These are phyloP conservation scores for Rhinichthys osculus DNA, from an alignment of 2,797 vertebrate genomes.

Conservation along the genomic window DNA sequence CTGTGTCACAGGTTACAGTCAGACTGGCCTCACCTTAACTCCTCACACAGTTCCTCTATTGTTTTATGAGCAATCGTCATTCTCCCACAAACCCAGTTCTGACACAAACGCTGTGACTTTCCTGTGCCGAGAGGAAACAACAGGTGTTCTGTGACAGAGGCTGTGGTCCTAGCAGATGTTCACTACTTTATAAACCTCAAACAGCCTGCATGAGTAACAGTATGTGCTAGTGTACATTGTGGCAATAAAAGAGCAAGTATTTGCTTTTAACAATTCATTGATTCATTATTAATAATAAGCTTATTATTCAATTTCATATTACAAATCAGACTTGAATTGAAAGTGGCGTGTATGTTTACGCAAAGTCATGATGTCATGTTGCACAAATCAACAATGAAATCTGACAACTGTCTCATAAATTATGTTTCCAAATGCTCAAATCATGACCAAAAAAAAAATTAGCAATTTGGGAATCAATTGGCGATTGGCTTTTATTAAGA, in stretches of 20 bases:
- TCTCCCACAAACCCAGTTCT: constrained; percentile 61
- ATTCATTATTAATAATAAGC: too few relatives aligned
- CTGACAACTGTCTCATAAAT: too few relatives aligned
- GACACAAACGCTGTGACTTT: constrained; percentile 67
- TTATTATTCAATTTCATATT: too few relatives aligned
- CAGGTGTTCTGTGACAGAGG: constrained; percentile 75
- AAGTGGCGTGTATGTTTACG: too few relatives aligned
- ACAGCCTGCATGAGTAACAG: not conserved
- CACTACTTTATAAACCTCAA: constrained; percentile 62
- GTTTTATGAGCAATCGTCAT: constrained; percentile 1
- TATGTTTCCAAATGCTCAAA: too few relatives aligned
- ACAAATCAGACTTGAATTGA: too few relatives aligned
- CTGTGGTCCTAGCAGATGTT: constrained; percentile 53
- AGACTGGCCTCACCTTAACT: constrained; percentile 38
- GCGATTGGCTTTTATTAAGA: too few relatives aligned
- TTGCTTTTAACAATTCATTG: too few relatives aligned
- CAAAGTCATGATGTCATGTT: too few relatives aligned
- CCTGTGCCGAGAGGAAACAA: constrained; percentile 68
- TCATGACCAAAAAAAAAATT: too few relatives aligned
- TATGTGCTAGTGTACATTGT: not conserved
- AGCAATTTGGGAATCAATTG: too few relatives aligned
- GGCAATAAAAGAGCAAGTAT: not conserved
- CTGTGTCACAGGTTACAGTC: constrained; percentile 60
- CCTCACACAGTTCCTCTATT: constrained; percentile 1
- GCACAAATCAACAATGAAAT: too few relatives aligned